Evolutionary conservation across 2,113 vertebrate genomes (phyloP).

Genomic region (Narcine bancroftii): DNA sequence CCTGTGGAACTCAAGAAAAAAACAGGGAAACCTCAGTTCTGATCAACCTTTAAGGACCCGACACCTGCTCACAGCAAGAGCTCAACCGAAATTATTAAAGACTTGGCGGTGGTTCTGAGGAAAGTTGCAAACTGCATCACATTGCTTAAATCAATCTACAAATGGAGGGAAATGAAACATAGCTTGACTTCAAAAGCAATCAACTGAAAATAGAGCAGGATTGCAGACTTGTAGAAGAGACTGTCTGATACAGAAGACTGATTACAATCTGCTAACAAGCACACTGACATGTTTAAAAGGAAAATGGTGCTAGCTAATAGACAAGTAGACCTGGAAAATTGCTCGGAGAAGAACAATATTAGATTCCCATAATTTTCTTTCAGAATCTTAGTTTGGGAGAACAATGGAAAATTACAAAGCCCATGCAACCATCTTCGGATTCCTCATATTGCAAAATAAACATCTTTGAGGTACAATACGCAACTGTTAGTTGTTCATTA

Average conservation of each 20-base stretch:
- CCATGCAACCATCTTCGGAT: background rate
- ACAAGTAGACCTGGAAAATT: background rate
- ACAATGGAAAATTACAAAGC: background rate
- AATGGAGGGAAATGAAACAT: background rate
- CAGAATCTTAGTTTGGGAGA: background rate
- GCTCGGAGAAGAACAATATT: background rate
- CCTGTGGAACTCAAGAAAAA: background rate
- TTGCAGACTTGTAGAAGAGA: background rate
- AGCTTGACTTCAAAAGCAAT: conserved; percentile 16
- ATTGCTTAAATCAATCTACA: background rate
- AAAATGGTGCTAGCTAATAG: background rate
- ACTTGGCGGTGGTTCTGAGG: background rate
- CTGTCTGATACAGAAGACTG: background rate
- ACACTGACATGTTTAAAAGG: background rate
- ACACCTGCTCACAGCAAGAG: background rate
- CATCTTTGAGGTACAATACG: background rate
- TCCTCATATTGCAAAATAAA: background rate
- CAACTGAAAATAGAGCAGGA: conserved; percentile 12
- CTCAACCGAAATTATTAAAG: background rate
- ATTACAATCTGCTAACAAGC: background rate
- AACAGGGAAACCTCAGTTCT: background rate
- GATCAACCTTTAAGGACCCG: background rate
- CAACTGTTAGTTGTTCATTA: background rate
- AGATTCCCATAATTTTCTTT: background rate
- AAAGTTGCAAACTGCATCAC: background rate